Evolutionary conservation across 2,797 vertebrate genomes (phyloP).

Genomic region (Acrocephalus scirpaceus): DNA sequence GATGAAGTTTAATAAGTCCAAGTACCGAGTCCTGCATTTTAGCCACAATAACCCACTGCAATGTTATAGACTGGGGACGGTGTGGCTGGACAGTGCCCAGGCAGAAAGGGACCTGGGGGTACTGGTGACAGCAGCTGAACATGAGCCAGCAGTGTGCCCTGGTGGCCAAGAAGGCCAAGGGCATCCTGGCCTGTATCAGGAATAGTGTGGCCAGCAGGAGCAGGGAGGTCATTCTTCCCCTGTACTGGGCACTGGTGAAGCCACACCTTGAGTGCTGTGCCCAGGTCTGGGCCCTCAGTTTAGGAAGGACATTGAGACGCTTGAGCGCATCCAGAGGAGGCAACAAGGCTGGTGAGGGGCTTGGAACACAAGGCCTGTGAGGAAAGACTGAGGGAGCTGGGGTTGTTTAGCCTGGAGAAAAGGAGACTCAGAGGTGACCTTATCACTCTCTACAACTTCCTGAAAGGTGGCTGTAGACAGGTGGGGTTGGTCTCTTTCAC

Average conservation of each 20-base stretch:
- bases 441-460: neutral
- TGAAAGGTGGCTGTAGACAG: neutral
- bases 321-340: too few species aligned
- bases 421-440: neutral
- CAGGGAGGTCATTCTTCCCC: neutral
- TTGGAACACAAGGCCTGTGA: neutral
- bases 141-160: neutral
- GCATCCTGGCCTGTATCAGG: neutral
- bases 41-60: neutral
- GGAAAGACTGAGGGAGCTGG: neutral
- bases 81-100: neutral
- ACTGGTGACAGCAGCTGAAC: neutral
- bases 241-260: neutral
- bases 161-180: neutral
- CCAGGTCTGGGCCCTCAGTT: neutral
- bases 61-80: neutral
- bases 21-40: neutral
- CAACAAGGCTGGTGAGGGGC: too few species aligned
- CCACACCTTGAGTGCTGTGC: neutral
- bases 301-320: neutral
- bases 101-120: neutral
- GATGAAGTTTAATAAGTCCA: neutral
- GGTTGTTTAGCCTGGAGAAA: neutral
- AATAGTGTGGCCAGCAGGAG: neutral
- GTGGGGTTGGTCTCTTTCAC: neutral